Evolutionary conservation across 1,140 invertebrate species (phyloP).

Genomic region (Drosophila mojavensis): DNA sequence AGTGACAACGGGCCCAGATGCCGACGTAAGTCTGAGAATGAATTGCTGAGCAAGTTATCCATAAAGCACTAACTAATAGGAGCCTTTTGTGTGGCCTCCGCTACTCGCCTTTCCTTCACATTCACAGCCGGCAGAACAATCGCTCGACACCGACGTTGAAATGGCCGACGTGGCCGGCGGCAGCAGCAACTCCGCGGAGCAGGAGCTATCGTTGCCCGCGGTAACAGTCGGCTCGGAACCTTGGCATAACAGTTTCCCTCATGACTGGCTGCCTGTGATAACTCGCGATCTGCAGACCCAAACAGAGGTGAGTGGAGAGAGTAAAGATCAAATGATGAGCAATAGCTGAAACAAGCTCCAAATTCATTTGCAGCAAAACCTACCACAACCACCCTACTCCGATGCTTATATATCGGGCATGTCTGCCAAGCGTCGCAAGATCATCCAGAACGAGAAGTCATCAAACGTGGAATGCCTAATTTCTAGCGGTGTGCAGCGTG

Average conservation of each 20-base stretch:
- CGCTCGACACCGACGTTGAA: conserved; percentile 67
- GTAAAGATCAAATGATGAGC: neutral
- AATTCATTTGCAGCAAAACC: conserved; percentile 26
- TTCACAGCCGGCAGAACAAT: conserved; percentile 14
- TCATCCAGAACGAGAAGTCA: conserved; percentile 85
- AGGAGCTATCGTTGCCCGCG: conserved; percentile 81
- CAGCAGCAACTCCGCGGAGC: conserved; percentile 39
- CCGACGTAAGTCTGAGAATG: conserved; percentile 39
- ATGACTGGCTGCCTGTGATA: conserved; percentile 93
- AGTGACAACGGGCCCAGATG: conserved; percentile 16
- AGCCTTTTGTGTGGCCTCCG: conserved; percentile 56
- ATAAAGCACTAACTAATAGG: conserved; percentile 28
- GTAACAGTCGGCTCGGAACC: conserved; percentile 85
- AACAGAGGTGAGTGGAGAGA: conserved; percentile 84
- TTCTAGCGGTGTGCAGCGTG: conserved; percentile 85
- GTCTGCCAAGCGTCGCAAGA: conserved; percentile 91
- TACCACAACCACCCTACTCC: conserved; percentile 85
- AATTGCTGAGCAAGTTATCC: neutral
- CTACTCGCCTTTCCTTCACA: conserved; percentile 42
- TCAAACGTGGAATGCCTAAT: conserved; percentile 79
- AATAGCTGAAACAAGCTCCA: neutral
- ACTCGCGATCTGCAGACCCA: conserved; percentile 89
- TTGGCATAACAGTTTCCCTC: conserved; percentile 86
- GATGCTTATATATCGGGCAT: conserved; percentile 93
- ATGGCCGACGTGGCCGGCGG: conserved; percentile 61